Base-by-base conservation (phyloP, 2,113 vertebrate species). In the Pitta sordida region DNA sequence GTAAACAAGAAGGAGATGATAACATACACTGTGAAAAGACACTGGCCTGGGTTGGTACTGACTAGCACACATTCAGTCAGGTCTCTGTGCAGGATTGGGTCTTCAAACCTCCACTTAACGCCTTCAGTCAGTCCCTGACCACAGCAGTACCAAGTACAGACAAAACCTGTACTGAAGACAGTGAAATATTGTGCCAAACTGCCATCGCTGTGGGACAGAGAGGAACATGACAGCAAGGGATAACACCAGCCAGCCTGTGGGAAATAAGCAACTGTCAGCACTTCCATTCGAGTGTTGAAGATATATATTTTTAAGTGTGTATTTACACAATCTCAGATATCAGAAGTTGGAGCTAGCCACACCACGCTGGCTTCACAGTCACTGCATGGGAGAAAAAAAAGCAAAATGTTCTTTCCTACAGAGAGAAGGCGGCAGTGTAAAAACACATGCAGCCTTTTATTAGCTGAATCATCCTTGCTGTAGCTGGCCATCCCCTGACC, bases 401-500 rank as follows among this genome's bases (percentile, higher is more conserved):
- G 8, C n/a, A 83, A 85, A 93, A 75, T 36, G 7, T 3, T 83
- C 63, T 76, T 82, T 92, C 60, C 79, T 83, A 5, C 3, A 1
- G 56, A 41, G 88, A 83, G 55, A 49, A 85, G 36, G 48, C 23
- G 3, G 53, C 60, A 48, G 44, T 39, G 64, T 53, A 80, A 97
- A 91, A 94, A 88, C 52, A 84, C 67, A 70, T 6, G 9, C 77
- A 95, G 83, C 51, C 51, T 95, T 95, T 91, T 88, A 94, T 92
- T 85, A 96, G 91, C 94, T 94, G 88, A 93, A 95, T 95, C 95
- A 90, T 95, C 93, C 93, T 87, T 88, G 91, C 76, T 86, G 44
- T 26, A 89, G 79, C 87, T 93, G 84, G 83, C 89, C 91, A 75
- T 89, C 43, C 82, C 64, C 78, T 90, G 78, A 95, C 93, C 93